Base-by-base conservation (phyloP, 2,113 vertebrate genomes). In the Herpetotheres cachinnans region DNA sequence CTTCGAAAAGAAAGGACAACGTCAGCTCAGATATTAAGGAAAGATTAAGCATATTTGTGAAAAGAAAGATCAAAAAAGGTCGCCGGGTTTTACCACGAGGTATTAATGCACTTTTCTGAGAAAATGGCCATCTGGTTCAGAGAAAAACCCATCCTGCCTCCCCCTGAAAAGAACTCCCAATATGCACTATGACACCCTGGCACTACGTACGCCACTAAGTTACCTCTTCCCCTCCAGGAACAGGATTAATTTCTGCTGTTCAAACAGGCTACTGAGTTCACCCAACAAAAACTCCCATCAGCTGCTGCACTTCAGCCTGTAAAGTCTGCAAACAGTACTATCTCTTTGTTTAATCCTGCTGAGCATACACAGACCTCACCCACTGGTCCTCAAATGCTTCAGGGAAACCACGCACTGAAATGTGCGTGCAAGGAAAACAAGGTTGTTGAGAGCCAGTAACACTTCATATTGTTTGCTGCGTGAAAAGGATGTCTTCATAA, bases 181-280 rank as follows among this genome's bases (percentile, higher is more conserved):
- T 9, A 25, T 3, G 19, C 40, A 10, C 32, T 18, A 4, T 8
- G 25, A 34, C 19, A 58, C 32, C 40, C 62, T 14, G 58, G 76
- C 56, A 32, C 40, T 12, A 25, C 0, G 1, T 21, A 25, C 0
- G 0, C 8, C 69, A 44, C 34, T 1, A 32, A 32, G 40, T 17
- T 27, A 65, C 58, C 63, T 44, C 46, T 50, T 62, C 20, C 62
- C 46, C 72, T 65, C 49, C 58, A 80, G 86, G 61, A 93, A 87
- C 36, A 91, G 62, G 66, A 46, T 38, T 87, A 0, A 10, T 19
- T 95, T 72, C 71, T 54, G 25, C 42, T 82, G 62, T 49, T 90
- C 82, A 59, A 74, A 67, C 38, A 89, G 25, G 26, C 61, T 63
- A 4, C 65, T 36, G 84, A 88, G 72, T 46, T 91, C 66, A 76